Evolutionary conservation across 2,113 vertebrate genomes (phyloP).

Genomic region (Alligator mississippiensis): DNA sequence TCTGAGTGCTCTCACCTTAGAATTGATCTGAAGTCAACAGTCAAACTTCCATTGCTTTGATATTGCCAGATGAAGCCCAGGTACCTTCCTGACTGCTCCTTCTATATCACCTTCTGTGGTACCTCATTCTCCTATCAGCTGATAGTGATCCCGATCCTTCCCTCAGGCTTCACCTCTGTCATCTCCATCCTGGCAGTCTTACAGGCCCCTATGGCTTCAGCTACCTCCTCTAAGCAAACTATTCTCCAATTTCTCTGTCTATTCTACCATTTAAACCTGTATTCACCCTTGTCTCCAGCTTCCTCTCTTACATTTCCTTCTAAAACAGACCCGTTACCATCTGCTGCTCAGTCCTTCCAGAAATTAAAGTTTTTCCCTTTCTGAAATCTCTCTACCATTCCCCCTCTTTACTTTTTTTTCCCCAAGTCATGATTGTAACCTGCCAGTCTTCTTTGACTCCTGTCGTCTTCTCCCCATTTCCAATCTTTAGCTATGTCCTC

Average conservation of each 20-base stretch:
- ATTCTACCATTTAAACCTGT: background rate
- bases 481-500: accelerated
- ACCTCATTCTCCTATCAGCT: background rate
- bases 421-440: too few species aligned
- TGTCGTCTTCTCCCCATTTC: background rate
- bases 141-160: background rate
- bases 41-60: background rate
- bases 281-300: too few species aligned
- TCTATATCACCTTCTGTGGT: background rate
- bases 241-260: background rate
- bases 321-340: background rate
- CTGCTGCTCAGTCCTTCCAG: background rate
- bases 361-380: background rate
- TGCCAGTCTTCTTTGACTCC: background rate
- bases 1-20: background rate
- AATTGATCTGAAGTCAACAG: background rate
- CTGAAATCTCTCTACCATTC: background rate
- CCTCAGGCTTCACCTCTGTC: background rate
- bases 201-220: background rate
- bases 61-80: background rate
- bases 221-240: background rate
- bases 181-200: background rate
- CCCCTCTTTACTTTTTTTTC: too few species aligned
- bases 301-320: background rate
- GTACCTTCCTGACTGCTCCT: background rate